A percentile compares a stretch with the other conserved stretches of the same genome.
phyloP scores from a whole-genome alignment of 2,888 invertebrate genomes.

The Biston stratarius region DNA sequence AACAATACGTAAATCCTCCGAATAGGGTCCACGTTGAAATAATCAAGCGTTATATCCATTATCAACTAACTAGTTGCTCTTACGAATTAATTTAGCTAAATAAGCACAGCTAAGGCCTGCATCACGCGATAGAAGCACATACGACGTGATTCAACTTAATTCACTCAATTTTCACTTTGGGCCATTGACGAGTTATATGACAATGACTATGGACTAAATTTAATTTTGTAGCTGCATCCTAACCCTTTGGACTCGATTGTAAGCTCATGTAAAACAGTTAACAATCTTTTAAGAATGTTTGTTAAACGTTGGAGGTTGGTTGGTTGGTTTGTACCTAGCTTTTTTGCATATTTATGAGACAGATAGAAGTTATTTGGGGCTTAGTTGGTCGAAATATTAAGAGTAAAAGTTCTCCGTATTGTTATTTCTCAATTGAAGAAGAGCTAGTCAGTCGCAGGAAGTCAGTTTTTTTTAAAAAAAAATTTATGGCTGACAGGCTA shows the following conservation, averaged over 20 bases:
- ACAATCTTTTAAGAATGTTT: conserved; percentile 4
- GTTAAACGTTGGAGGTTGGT: too few species aligned
- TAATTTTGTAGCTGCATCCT: conserved; percentile 70
- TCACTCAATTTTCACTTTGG: conserved; percentile 75
- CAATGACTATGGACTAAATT: conserved; percentile 81
- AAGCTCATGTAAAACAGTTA: conserved; percentile 11
- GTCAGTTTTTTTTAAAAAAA: too few species aligned
- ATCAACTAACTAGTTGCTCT: neutral
- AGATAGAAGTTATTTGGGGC: too few species aligned
- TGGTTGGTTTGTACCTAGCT: too few species aligned
- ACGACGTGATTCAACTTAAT: conserved; percentile 80
- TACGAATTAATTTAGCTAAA: conserved; percentile 34
- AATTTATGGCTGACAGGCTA: too few species aligned
- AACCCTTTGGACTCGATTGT: conserved; percentile 36
- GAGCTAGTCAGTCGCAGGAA: too few species aligned
- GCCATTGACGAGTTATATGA: conserved; percentile 73
- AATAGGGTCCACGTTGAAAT: neutral
- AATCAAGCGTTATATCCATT: conserved; percentile 2
- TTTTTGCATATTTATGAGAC: too few species aligned
- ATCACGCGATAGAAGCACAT: conserved; percentile 66
- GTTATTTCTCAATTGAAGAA: too few species aligned
- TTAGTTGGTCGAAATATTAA: too few species aligned
- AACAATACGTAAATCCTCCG: neutral
- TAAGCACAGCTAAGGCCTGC: conserved; percentile 61
- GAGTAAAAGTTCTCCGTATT: too few species aligned